Base-by-base conservation (phyloP, 2,888 invertebrate species). In the Rhabditoides inermis region DNA sequence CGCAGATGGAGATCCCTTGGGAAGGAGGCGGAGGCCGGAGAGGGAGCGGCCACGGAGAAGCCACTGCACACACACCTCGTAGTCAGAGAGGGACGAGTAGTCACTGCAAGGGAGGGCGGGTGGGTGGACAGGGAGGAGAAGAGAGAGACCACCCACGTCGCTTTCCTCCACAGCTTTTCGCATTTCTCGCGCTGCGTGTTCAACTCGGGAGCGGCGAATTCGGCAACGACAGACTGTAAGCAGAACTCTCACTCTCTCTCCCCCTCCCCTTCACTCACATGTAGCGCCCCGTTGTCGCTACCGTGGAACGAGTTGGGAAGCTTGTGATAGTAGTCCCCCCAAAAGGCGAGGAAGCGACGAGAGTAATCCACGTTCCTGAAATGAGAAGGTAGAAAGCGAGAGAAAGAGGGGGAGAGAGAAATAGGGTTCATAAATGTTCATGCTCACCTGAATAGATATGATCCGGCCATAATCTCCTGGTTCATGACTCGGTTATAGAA, bases 401-500 rank as follows among this genome's bases (percentile, higher is more conserved):
- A 32, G 10, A 32, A 32, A 32, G 32, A 10, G 7, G 32, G 32
- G 15, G 15, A 32, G 15, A 15, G 7, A 32, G 15, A 32, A 15
- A 32, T 32, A 32, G 15, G 39, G n/a, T 25, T 2, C 25, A 15
- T 30, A 49, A 22, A 3, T 22, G 26, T 12, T 18, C 20, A 52
- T 15, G 15, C 45, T 18, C 18, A 58, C 58, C 51, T 55, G 20
- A 61, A 51, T n/a, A 66, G 49, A 48, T 66, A 66, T 3, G 59
- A 58, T 12, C 73, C 73, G 1, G 73, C 73, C 68, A 73, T 72
- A 40, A 73, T 57, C 53, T 73, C 73, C 6, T 65, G 65, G 48
- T 72, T 70, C 63, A 69, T 70, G 27, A 73, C 63, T 4, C 73
- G 60, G 26, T 71, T 61, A 47, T 72, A 73, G 60, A 73, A 70